Conservation (phyloP, 2,888 invertebrate genomes). For the Lymantria monacha region DNA sequence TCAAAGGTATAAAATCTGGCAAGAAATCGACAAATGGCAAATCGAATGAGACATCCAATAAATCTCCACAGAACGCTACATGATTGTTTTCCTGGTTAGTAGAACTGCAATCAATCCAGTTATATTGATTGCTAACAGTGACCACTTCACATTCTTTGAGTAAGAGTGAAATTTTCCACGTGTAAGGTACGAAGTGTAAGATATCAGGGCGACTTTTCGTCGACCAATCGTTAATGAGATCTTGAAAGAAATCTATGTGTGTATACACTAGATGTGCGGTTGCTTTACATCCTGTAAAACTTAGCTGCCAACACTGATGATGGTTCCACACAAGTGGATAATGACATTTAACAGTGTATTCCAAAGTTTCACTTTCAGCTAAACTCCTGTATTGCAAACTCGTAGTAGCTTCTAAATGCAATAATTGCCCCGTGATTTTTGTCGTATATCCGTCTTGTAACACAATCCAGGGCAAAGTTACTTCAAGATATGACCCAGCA, state of each 20-base stretch:
- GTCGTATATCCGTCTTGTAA: constrained; percentile 93
- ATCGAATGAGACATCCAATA: constrained; percentile 95
- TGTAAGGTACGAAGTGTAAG: constrained; percentile 97
- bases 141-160: constrained; percentile 97
- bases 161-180: constrained; percentile 95
- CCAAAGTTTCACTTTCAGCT: constrained; percentile 96
- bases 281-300: constrained; percentile 96
- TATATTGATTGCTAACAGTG: constrained; percentile 96
- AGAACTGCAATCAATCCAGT: constrained; percentile 99
- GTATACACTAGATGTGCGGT: constrained; percentile 95
- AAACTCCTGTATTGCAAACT: constrained; percentile 96
- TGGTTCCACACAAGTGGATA: constrained; percentile 98
- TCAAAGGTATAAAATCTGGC: constrained; percentile 93
- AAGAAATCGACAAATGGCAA: constrained; percentile 97
- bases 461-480: constrained; percentile 97
- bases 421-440: constrained; percentile 94
- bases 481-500: constrained; percentile 97
- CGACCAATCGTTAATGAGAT: constrained; percentile 98
- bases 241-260: constrained; percentile 98
- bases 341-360: constrained; percentile 93
- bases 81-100: constrained; percentile 97
- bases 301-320: constrained; percentile 96
- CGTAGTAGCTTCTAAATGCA: constrained; percentile 97
- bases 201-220: constrained; percentile 96
- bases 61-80: constrained; percentile 96